These are phyloP conservation scores for Bombus consobrinus DNA, from an alignment of 1,140 invertebrate genomes.

Conservation along the genomic window DNA sequence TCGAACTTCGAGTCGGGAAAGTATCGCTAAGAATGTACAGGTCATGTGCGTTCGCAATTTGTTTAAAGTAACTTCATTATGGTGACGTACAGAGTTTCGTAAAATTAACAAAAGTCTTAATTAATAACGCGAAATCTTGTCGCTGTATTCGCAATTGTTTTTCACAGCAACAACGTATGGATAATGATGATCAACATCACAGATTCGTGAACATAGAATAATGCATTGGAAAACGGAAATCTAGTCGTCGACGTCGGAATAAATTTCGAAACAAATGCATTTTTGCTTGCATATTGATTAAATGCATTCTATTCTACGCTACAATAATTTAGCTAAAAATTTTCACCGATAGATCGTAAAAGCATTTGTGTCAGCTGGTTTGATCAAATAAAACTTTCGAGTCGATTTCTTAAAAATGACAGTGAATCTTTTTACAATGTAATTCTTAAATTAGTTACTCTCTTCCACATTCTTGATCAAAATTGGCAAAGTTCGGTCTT, in stretches of 20 bases:
- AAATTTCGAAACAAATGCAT: not conserved
- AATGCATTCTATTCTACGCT: not conserved
- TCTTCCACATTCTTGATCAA: constrained; percentile 26
- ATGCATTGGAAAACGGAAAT: not conserved
- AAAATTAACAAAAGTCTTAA: not conserved
- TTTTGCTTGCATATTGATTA: not conserved
- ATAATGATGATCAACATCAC: not conserved
- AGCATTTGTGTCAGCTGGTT: not conserved
- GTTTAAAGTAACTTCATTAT: not conserved
- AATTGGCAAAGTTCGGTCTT: constrained; percentile 30
- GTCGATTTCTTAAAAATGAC: not conserved
- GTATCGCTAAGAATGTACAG: not conserved
- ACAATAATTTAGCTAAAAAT: not conserved
- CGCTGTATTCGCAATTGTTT: not conserved
- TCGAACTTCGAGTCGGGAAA: not conserved
- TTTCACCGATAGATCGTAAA: not conserved
- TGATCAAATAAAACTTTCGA: not conserved
- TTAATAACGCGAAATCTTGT: not conserved
- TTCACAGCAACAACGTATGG: too few relatives aligned
- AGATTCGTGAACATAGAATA: not conserved
- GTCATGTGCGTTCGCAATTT: not conserved
- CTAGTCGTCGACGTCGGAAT: not conserved
- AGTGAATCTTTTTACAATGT: not conserved
- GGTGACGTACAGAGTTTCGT: not conserved
- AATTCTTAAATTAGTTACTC: not conserved